Evolutionary conservation across 2,113 vertebrate genomes (phyloP), one percentile per base, ranked within the genome.

Genomic region (Macaca nemestrina): DNA sequence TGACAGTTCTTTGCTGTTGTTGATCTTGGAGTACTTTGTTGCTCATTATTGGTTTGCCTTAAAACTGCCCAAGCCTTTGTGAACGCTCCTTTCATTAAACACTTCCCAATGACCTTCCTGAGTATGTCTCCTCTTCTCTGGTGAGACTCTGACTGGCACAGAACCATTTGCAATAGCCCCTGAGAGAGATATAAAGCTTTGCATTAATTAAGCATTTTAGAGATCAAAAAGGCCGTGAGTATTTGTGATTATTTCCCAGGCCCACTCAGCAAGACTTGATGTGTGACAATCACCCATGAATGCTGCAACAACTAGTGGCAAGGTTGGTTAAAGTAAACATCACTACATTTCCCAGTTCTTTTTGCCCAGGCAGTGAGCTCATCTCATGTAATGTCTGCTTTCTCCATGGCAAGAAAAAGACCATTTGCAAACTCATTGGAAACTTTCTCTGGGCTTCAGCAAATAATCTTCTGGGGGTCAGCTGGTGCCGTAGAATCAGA

Each of bases 381-480:
- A 78, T 73, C 43, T 38, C 45, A 32, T 35, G 35, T 16, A 50
- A 75, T 43, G 55, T 72, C 79, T 88, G 35, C 75, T 76, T 14
- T 12, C 10, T 20, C 20, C 11, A 6, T 11, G 5, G 45, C 2
- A 2, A 96, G 67, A 67, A 76, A 25, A 64, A 96, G 52, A 30
- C 81, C 76, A 61, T 94, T 92, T 96, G 45, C 78, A 90, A 45
- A 79, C 93, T 90, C 84, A 83, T 84, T 35, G 30, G 76, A 90
- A 81, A 43, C 0, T 3, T 88, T 88, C 96, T 88, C 76, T 32
- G 88, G 78, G 52, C 83, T 97, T 91, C 68, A 72, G 92, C 0
- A 30, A 80, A 89, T 96, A 88, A 97, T 94, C n/a, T 43, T 50
- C 79, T 61, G 32, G 85, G 79, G 97, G 95, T 97, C 96, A 95